Evolutionary conservation across 2,113 vertebrate genomes (phyloP).

Genomic region (Onychostoma macrolepis): DNA sequence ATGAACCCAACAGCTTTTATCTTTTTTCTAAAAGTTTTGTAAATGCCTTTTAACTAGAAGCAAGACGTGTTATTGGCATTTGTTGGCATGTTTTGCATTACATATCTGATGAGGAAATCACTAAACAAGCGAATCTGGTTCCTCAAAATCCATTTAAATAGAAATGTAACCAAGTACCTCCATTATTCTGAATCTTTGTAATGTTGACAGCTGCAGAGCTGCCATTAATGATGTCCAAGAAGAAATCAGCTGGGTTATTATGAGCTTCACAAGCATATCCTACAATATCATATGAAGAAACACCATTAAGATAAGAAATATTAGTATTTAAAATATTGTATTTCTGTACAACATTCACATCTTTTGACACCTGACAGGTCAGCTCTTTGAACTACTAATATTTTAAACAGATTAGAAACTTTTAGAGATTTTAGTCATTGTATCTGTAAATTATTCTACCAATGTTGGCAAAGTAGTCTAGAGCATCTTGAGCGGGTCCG

Average conservation of each 20-base stretch:
- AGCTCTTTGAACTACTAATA: background rate
- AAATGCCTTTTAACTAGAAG: background rate
- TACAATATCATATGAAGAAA: constrained; percentile 54
- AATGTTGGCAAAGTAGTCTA: constrained; percentile 82
- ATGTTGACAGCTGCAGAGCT: constrained; percentile 75
- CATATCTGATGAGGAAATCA: background rate
- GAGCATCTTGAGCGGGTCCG: constrained; percentile 77
- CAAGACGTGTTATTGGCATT: background rate
- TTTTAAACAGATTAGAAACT: background rate
- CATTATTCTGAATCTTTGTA: constrained; percentile 61
- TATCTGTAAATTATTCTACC: constrained; percentile 69
- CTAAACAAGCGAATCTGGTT: background rate
- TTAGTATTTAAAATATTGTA: background rate
- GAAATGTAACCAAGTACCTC: constrained; percentile 71
- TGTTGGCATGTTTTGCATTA: background rate
- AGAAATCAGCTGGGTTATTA: constrained; percentile 97
- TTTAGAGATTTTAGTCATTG: background rate
- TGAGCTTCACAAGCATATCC: constrained; percentile 87
- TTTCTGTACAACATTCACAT: background rate
- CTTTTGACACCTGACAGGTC: background rate
- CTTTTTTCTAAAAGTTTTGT: too few relatives aligned
- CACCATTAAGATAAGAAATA: background rate
- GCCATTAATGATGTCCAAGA: constrained; percentile 92
- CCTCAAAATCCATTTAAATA: background rate
- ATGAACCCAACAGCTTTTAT: background rate